Conservation (phyloP, 64 coral and sea anemone species). For the Dendrophyllia cribrosa region DNA sequence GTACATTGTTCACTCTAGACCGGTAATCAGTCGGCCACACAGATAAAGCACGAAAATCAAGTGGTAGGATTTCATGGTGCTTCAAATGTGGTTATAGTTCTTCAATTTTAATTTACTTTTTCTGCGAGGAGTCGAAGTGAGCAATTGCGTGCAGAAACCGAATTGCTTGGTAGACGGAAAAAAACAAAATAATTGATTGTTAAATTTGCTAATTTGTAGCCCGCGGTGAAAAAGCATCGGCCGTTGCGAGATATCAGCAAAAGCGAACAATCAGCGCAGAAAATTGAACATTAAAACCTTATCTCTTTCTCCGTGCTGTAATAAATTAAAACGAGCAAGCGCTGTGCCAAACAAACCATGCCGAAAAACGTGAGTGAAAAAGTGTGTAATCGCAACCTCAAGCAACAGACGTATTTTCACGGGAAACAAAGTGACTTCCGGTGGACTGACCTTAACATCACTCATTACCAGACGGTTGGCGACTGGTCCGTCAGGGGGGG, state of each 20-base stretch:
- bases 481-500: background rate
- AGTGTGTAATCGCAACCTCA: background rate
- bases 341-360: background rate
- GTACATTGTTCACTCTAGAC: background rate
- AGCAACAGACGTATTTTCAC: background rate
- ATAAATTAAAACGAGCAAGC: background rate
- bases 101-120: background rate
- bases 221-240: background rate
- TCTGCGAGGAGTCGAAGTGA: background rate
- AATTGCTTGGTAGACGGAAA: background rate
- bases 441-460: background rate
- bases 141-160: background rate
- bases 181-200: too few species aligned
- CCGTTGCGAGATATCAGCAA: background rate
- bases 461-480: constrained; percentile 19
- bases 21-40: too few species aligned
- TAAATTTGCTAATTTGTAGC: background rate
- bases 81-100: background rate
- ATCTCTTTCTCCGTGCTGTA: background rate
- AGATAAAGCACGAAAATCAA: too few species aligned
- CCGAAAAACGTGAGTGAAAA: background rate
- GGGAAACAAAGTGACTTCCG: constrained; percentile 25
- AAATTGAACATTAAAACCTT: background rate
- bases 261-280: too few species aligned
- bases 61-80: background rate